A percentile compares a stretch with the other conserved stretches of the same genome.
These are phyloP conservation scores for Actinia equina DNA, from an alignment of 64 coral and sea anemone species.

Conservation along the genomic window DNA sequence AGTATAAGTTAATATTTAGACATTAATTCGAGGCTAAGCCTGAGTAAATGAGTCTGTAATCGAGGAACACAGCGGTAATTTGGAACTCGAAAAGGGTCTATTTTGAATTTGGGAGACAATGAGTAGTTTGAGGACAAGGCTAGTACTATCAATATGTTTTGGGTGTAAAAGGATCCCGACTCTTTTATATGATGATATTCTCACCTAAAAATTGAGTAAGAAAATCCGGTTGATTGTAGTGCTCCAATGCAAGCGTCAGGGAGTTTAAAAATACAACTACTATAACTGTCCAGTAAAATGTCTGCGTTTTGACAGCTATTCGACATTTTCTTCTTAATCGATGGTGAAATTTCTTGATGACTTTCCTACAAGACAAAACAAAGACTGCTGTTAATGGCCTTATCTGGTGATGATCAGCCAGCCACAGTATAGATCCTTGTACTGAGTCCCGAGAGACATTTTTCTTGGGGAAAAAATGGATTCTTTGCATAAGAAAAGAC, in stretches of 20 bases:
- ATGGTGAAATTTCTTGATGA: slow-evolving; percentile 81
- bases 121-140: no score
- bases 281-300: slow-evolving; percentile 98
- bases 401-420: no score
- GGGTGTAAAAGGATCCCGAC: background rate
- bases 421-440: no score
- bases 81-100: no score
- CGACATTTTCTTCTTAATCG: slow-evolving; percentile 71
- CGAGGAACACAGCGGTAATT: no score
- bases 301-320: slow-evolving; percentile 83
- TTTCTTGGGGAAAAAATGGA: no score
- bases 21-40: no score
- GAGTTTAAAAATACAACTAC: slow-evolving; percentile 94
- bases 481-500: no score
- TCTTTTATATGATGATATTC: background rate
- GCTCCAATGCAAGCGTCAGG: slow-evolving; percentile 83
- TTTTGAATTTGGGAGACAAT: no score
- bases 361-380: slow-evolving; percentile 49
- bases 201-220: slow-evolving; percentile 93
- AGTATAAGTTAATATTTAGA: no score
- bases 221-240: slow-evolving; percentile 88
- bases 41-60: no score
- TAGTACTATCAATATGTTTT: background rate
- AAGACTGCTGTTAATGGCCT: background rate
- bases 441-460: no score